Evolutionary conservation across 2,888 invertebrate genomes (phyloP), one percentile per base, ranked within the genome.

Genomic region (Agrochola lychnidis): DNA sequence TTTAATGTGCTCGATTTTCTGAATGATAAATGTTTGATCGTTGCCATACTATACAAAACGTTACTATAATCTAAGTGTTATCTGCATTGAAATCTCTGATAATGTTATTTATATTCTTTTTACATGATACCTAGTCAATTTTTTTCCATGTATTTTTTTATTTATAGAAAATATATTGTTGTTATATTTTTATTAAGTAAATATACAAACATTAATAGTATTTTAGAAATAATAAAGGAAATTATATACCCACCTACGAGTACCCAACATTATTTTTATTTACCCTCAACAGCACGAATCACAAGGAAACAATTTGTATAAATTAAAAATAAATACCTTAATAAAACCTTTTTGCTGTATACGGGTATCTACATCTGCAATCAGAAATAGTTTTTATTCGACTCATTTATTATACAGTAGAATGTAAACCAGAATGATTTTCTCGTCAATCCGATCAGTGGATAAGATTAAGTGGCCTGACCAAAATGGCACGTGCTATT

Each of bases 401-500:
- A 22, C 14, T 70, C 73, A 90, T 91, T 87, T 73, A 89, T 90
- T 89, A 92, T 90, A 88, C 90, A 92, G 73, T 78, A 88, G 70
- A 75, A 71, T 71, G 75, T 81, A 84, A 78, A 89, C 89, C 86
- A 86, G 89, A 87, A 87, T 83, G 87, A 91, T 90, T 90, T 89
- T 89, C 88, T 89, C 85, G 86, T 89, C 90, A 88, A 87, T 87
- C 82, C 73, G 88, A 90, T 88, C 86, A 73, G 67, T 45, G n/a
- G 78, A 40, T 42, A 79, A 88, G 89, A 90, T 91, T 87, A 87
- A 88, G 83, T 87, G 81, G 79, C 75, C 70, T 75, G 86, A 90
- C 88, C 73, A 81, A 88, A 91, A 85, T 82, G 89, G 89, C 91
- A 89, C 91, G 89, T 89, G 91, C 87, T 85, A 75, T 78, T 80